Conservation (phyloP, 2,888 invertebrate genomes). For the Ornithoptera alexandrae region DNA sequence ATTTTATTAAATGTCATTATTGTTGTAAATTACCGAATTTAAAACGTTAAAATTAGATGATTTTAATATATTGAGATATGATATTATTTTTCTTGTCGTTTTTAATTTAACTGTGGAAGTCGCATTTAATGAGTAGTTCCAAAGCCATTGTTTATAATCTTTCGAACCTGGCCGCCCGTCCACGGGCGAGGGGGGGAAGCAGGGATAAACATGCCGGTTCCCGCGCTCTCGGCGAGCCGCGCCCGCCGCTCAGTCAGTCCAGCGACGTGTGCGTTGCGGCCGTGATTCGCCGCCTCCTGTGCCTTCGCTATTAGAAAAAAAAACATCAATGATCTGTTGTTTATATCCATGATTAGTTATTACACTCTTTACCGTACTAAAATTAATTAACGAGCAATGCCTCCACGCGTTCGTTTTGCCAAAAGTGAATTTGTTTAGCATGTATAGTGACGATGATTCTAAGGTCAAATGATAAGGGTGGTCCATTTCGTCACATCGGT, state of each 20-base stretch:
- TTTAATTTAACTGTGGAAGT: too few relatives aligned
- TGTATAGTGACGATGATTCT: conserved; percentile 64
- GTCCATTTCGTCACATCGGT: conserved; percentile 59
- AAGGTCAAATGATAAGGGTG: conserved; percentile 66
- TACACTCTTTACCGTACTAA: not conserved
- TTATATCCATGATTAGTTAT: conserved; percentile 33
- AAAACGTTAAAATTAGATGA: too few relatives aligned
- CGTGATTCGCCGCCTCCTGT: conserved; percentile 52
- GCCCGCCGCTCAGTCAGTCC: conserved; percentile 51
- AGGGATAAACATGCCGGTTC: conserved; percentile 47
- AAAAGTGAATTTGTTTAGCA: conserved; percentile 38
- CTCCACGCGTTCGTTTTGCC: conserved; percentile 19
- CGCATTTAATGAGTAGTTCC: not conserved
- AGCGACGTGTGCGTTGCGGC: conserved; percentile 64
- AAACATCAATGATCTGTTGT: conserved; percentile 29
- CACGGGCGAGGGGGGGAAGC: conserved; percentile 38
- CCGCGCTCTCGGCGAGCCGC: conserved; percentile 38
- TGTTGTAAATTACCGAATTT: too few relatives aligned
- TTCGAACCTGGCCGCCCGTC: conserved; percentile 35
- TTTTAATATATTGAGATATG: too few relatives aligned
- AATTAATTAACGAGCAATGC: conserved; percentile 15
- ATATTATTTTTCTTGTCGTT: too few relatives aligned
- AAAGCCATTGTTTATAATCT: not conserved
- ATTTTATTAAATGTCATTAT: too few relatives aligned
- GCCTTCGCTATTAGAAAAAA: conserved; percentile 37